Conservation (phyloP, 2,888 invertebrate genomes). For the Chrysotoxum bicinctum region DNA sequence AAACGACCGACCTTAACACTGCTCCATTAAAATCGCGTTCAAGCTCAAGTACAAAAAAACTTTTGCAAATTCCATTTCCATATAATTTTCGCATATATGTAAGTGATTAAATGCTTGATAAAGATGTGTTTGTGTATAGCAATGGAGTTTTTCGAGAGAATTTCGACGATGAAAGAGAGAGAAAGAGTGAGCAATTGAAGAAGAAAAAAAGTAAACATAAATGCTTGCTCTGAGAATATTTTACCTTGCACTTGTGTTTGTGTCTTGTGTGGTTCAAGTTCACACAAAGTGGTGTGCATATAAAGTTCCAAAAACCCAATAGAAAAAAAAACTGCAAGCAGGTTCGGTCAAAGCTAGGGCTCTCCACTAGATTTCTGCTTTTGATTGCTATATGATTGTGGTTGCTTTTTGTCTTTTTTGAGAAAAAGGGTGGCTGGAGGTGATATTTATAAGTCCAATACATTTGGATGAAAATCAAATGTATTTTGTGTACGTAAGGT, state of each 20-base stretch:
- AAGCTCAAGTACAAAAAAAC: slow-evolving; percentile 71
- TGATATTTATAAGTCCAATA: neutral
- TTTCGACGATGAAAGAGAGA: neutral
- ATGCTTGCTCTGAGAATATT: neutral
- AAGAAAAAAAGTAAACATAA: neutral
- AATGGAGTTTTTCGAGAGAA: neutral
- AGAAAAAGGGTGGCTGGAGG: neutral
- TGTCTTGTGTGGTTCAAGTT: slow-evolving; percentile 72
- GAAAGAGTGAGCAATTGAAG: neutral
- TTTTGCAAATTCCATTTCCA: slow-evolving; percentile 46
- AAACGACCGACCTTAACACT: slow-evolving; percentile 73
- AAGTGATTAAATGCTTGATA: neutral
- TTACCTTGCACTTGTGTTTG: slow-evolving; percentile 40
- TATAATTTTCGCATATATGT: slow-evolving; percentile 6
- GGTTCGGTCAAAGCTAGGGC: neutral
- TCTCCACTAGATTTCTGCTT: slow-evolving; percentile 22
- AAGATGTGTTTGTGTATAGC: neutral
- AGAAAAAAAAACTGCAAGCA: slow-evolving; percentile 1
- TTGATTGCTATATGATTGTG: slow-evolving; percentile 15
- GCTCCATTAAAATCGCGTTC: slow-evolving; percentile 71
- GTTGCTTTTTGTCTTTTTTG: neutral
- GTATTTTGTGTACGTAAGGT: neutral
- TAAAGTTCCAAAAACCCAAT: slow-evolving; percentile 18
- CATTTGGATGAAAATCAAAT: neutral
- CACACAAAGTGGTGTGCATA: slow-evolving; percentile 52